Conservation (phyloP, 2,113 vertebrate species). For the Sander lucioperca region DNA sequence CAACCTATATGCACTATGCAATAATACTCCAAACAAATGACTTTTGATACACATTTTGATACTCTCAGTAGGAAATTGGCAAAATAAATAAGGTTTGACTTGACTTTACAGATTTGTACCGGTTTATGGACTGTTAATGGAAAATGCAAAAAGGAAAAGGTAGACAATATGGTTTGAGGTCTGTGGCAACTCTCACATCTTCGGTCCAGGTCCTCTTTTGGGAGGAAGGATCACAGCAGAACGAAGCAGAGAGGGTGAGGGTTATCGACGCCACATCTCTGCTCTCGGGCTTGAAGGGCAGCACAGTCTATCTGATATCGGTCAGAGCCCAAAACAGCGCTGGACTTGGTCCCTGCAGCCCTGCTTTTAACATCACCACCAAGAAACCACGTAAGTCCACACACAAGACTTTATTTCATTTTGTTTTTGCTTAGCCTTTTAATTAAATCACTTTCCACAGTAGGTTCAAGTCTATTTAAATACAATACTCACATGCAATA, state of each 20-base stretch:
- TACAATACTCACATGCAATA: background rate
- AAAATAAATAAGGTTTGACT: conserved; percentile 16
- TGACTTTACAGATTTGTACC: background rate
- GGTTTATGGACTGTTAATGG: background rate
- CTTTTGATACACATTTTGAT: conserved; percentile 4
- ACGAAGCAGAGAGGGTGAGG: conserved; percentile 84
- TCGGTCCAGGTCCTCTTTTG: conserved; percentile 88
- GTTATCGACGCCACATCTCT: conserved; percentile 85
- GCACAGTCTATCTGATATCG: conserved; percentile 87
- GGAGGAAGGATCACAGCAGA: conserved; percentile 87
- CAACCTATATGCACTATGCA: background rate
- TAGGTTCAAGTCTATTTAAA: background rate
- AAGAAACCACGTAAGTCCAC: conserved; percentile 91
- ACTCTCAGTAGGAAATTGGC: background rate
- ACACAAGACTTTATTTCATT: background rate
- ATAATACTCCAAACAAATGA: background rate
- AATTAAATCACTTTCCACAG: background rate
- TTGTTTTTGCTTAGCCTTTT: background rate
- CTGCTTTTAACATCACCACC: conserved; percentile 89
- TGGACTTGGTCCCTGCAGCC: conserved; percentile 88
- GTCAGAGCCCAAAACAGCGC: conserved; percentile 92
- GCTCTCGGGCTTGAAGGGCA: conserved; percentile 88
- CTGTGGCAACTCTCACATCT: conserved; percentile 27
- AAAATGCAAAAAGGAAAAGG: background rate
- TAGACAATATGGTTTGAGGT: background rate